Base-by-base conservation (phyloP, 2,888 invertebrate species). In the Cryptus viduatorius region DNA sequence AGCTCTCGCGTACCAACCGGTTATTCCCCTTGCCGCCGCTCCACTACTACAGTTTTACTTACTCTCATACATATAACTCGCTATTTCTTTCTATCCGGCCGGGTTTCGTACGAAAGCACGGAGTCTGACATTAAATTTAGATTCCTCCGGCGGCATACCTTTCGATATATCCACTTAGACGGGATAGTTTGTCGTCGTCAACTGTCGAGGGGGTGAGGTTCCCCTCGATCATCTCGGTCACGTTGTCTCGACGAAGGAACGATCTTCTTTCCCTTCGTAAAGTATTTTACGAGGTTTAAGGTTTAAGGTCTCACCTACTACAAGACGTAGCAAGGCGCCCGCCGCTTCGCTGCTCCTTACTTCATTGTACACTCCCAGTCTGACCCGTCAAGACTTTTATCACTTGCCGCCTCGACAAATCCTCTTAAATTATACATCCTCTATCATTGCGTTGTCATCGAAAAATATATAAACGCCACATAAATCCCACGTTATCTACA, bases 121-220 rank as follows among this genome's bases (percentile, higher is more conserved):
- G 44, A 31, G 29, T 31, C 48, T 64, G 61, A 29, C 50, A 64
- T 75, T 50, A 64, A 16, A 75, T 46, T 75, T 75, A 64, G 44
- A 44, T 75, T 64, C 64, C 48, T 64, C 16, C 4, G 48, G 31
- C 37, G 37, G 48, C 37, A 29, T 31, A 48, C 37, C 64, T 37
- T 37, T 37, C 64, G 64, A 75, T 61, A 24, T 48, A 64, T 75
- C 61, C 19, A 75, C 50, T 75, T 64, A 73, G 46, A 73, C 24
- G 14, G 37, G 44, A 1, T 24, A 56, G 19, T 72, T 56, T 56
- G 44, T 72, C 44, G 42, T 37, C 72, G 56, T 72, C 19, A 8
- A 37, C 5, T 37, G 24, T 42, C 50, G 24, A n/a, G 19, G 29
- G 29, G 59, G 59, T 59, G 29, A 59, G 19, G 24, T 29, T 24